Conservation (phyloP, 2,888 invertebrate genomes). For the Drepanosiphum platanoidis region DNA sequence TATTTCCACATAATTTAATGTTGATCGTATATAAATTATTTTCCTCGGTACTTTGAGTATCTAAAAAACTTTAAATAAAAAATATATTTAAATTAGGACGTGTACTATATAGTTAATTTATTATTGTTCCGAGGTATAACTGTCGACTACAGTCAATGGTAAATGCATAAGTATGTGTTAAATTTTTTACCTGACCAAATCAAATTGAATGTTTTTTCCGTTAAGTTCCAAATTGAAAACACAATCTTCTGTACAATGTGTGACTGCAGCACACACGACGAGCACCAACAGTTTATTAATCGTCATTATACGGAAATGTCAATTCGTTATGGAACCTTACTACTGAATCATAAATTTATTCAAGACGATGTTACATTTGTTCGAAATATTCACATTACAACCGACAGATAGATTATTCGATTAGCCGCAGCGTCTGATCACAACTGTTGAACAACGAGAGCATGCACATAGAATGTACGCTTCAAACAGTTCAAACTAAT, state of each 20-base stretch:
- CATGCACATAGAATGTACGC: too few species aligned
- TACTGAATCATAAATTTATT: too few species aligned
- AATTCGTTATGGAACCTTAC: too few species aligned
- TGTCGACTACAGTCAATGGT: too few species aligned
- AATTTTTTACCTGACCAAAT: slow-evolving; percentile 12
- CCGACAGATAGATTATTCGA: too few species aligned
- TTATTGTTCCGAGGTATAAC: too few species aligned
- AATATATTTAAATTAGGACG: neutral
- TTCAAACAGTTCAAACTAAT: too few species aligned
- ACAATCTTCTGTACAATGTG: slow-evolving; percentile 25
- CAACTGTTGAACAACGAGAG: too few species aligned
- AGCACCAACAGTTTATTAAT: neutral
- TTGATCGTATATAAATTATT: neutral
- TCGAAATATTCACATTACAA: too few species aligned
- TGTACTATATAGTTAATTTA: neutral
- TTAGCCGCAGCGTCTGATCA: too few species aligned
- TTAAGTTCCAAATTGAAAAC: neutral
- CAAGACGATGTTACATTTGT: too few species aligned
- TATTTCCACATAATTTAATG: slow-evolving; percentile 9
- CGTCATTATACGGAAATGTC: neutral
- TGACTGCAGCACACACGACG: neutral
- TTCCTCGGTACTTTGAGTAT: neutral
- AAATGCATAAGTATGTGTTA: neutral
- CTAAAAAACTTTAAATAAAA: slow-evolving; percentile 6
- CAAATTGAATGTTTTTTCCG: slow-evolving; percentile 3